Conservation (phyloP, 2,113 vertebrate species). For the Brachirus orientalis region DNA sequence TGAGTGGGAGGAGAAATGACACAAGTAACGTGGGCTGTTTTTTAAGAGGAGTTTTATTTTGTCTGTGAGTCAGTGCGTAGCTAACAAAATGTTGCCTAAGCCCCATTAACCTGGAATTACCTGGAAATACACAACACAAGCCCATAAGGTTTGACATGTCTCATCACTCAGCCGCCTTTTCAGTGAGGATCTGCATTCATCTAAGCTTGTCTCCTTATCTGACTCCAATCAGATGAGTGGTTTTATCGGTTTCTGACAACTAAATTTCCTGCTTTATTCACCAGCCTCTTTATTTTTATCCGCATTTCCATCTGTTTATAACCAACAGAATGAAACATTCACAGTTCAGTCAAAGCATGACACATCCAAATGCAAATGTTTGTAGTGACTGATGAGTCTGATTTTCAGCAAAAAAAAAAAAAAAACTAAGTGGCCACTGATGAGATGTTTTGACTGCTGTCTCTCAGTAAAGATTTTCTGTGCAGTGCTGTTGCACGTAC, state of each 20-base stretch:
- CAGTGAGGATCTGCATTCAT: constrained; percentile 33
- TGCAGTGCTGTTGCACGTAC: constrained; percentile 8
- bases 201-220: constrained; percentile 18
- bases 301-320: constrained; percentile 50
- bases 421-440: constrained; percentile 19
- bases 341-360: constrained; percentile 19
- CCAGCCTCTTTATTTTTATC: constrained; percentile 4
- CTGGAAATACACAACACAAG: constrained; percentile 8
- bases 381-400: background rate
- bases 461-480: constrained; percentile 8
- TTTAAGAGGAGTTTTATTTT: constrained; percentile 26
- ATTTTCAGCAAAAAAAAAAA: constrained; percentile 15
- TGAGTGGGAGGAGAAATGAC: constrained; percentile 44
- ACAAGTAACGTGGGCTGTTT: constrained; percentile 15
- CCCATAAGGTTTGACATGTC: background rate
- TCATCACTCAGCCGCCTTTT: constrained; percentile 27
- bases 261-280: constrained; percentile 46
- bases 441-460: constrained; percentile 39
- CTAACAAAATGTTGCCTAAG: constrained; percentile 28
- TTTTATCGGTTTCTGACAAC: constrained; percentile 50
- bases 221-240: constrained; percentile 7
- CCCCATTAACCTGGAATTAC: constrained; percentile 44
- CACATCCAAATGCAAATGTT: constrained; percentile 31
- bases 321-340: constrained; percentile 26
- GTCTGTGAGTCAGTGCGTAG: constrained; percentile 17